Evolutionary conservation across 1,140 invertebrate species (phyloP), one percentile per base, ranked within the genome.

Genomic region (Coenobita brevimanus): DNA sequence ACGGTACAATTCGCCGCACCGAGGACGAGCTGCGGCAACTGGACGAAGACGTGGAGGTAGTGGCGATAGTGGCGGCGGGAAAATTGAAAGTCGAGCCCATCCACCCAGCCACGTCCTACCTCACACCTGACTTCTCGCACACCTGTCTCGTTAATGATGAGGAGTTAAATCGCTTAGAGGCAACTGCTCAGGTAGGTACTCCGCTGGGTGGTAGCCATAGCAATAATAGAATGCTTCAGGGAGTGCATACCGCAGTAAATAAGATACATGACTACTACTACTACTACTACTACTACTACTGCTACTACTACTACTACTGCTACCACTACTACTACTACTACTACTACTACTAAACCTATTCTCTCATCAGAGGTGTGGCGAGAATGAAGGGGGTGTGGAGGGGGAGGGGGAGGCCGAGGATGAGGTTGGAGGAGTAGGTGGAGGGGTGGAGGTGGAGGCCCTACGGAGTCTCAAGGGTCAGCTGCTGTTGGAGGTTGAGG

Each of bases 401-500:
- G 81, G 69, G 13, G 60, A 50, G 30, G 75, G 62, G 15, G 76
- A 87, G 75, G 75, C n/a, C n/a, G n/a, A n/a, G 57, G 15, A 75
- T 24, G 10, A 76, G 80, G 36, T 43, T 80, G 62, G 76, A 87
- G 64, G 69, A n/a, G n/a, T n/a, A n/a, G 75, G 62, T 27, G 76
- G 79, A 60, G 75, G 57, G 15, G 84, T 24, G 10, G 85, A 87
- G 36, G 60, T 80, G 62, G 76, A 87, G 64, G 69, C 64, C 8
- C 76, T 87, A 17, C 46, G 85, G 30, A 57, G 62, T 2, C 64
- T 87, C 2, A 43, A 36, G 13, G 85, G 76, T 21, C 85, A 87
- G 27, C 78, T 87, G 8, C 27, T 80, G 24, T 76, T 87, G 6
- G 57, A 87, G 64, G 85, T 81, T 62, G 62, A 80, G 46, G 8